Evolutionary conservation across 2,113 vertebrate genomes (phyloP), one percentile per base, ranked within the genome.

Genomic region (Synchiropus splendidus): DNA sequence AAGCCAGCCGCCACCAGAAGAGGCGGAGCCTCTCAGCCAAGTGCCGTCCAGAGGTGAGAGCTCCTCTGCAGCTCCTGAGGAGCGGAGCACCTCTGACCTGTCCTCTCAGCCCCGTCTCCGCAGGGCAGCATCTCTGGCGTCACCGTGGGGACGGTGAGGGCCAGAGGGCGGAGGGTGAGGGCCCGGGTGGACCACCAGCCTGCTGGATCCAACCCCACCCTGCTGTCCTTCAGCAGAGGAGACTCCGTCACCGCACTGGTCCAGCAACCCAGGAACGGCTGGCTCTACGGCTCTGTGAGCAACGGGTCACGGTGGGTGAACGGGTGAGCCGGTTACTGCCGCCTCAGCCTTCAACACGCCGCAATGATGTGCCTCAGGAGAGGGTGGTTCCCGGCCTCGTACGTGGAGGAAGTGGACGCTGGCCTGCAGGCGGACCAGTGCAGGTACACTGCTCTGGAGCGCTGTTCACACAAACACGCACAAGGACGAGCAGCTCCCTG

Each of bases 201-300:
- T 0, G 0, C 78, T 0, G 74, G 72, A 0, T 40, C 79, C 68
- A 89, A 89, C 66, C 68, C 81, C 54, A 94, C 89, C 31, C 61
- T 94, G 65, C 86, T 98, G 48, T 75, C 70, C 27, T 95, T 98
- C 36, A 56, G 61, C 12, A 67, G 34, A 0, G 92, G 89, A 13
- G 87, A 91, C 5, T 16, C 80, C 10, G 79, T 98, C 65, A 74
- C 37, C 0, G 78, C 93, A 61, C 63, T 92, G 51, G 83, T 82
- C 54, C 76, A 77, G 0, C 83, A 92, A 12, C 79, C 89, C 0
- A 82, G 78, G 58, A 96, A 97, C 0, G 94, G 94, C 62, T 97
- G 94, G 93, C 80, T 97, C 10, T 98, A 87, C 0, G 94, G 94
- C 42, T 85, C 77, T 1, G 63, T 83, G 18, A 88, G 92, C 34